Conservation (phyloP, 2,113 vertebrate species). For the Eira barbara region DNA sequence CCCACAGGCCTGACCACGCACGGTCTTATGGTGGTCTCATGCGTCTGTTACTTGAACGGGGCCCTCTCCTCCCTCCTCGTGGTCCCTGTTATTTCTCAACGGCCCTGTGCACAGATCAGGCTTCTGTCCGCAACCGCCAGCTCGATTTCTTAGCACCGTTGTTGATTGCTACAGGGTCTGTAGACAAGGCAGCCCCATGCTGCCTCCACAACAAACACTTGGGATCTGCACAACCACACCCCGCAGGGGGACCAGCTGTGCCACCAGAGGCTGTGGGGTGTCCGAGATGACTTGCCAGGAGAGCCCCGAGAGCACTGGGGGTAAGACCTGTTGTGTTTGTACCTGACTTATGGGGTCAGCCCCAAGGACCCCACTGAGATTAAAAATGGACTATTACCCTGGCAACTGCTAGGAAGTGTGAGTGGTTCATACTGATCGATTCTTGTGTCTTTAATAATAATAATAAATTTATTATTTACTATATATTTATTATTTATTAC, state of each 20-base stretch:
- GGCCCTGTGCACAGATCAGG: too few species aligned
- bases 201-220: too few species aligned
- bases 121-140: too few species aligned
- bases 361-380: rapidly evolving
- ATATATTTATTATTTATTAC: too few species aligned
- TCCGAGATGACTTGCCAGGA: not conserved
- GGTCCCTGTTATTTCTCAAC: not conserved
- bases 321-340: rapidly evolving
- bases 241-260: not conserved
- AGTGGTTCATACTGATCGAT: rapidly evolving
- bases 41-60: not conserved
- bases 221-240: not conserved
- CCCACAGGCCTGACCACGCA: not conserved
- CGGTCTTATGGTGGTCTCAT: too few species aligned
- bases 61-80: not conserved
- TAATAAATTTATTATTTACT: too few species aligned
- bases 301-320: not conserved
- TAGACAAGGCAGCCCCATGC: not conserved
- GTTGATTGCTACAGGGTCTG: too few species aligned
- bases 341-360: too few species aligned
- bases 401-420: not conserved
- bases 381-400: not conserved
- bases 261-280: not conserved
- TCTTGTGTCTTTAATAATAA: not conserved
- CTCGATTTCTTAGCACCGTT: too few species aligned